Base-by-base conservation (phyloP, 2,888 invertebrate species). In the Ephialtes manifestator region DNA sequence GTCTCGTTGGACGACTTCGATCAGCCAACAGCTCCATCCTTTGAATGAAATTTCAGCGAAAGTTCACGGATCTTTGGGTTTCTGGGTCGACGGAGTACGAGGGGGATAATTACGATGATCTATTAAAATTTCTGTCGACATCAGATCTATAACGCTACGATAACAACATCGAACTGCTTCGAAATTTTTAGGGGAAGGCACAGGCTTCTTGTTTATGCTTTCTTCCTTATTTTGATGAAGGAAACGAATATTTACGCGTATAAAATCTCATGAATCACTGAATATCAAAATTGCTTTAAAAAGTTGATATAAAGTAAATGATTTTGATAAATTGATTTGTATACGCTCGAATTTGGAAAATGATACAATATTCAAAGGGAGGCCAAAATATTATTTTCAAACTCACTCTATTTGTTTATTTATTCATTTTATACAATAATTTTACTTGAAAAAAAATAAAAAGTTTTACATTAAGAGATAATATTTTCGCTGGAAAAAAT, bases 11-110 rank as follows among this genome's bases (percentile, higher is more conserved):
- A 72, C 15, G 15, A 46, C 24, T 15, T 39, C 51, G 51, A 65
- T 48, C 20, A 43, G 63, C 1, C 60, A 35, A 28, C 65, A 48
- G 31, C 58, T n/a, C 10, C n/a, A 18, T 28, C 43, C 10, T 43
- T 72, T 24, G 5, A 55, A 74, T 43, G 35, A 10, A 48, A 35
- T 76, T 76, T 35, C 65, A 48, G 24, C 11, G 39, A 65, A 65
- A 65, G 35, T 76, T 76, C 39, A 67, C 77, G 77, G 43, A 68
- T 77, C 51, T 39, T 18, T 39, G 53, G 51, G 10, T 77, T 77
- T 77, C 67, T 55, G 77, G 67, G 55, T 58, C 67, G 31, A 4
- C 65, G 39, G 28, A 18, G 13, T 43, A 4, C 39, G 13, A 31
- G 28, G 18, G 28, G 20, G 39, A 43, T 18, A 76, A 65, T 65